Evolutionary conservation across 92 coral and sea anemone species (phyloP), one percentile per base, ranked within the genome.

Genomic region (Umimayanthus chanpuru): DNA sequence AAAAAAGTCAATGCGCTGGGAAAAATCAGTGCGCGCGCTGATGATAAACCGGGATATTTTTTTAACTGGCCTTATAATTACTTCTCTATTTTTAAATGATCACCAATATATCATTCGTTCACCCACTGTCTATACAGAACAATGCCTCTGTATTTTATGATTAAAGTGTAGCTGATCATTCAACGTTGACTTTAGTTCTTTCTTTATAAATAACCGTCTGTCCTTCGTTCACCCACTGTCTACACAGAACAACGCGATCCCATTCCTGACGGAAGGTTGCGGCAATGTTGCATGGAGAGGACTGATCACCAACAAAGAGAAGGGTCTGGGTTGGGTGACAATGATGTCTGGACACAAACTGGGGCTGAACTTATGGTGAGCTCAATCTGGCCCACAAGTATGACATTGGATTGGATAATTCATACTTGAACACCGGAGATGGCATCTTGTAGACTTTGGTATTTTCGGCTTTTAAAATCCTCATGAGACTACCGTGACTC

Each of bases 211-310:
- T 11, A 18, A 41, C 58, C 39, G 14, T 56, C 41, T 88, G 43
- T 87, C 11, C 7, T 41, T 41, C 44, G 44, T 41, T 41, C 50
- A 9, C 9, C 18, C 21, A 64, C 71, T 16, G 68, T 38, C 12
- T 11, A 14, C 25, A 30, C 76, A 92, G 89, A 91, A 67, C 23
- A 9, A 43, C 40, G 88, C 80, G 38, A 41, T 74, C 12, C 86
- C 88, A 3, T 40, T 85, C 40, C 64, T 92, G 76, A 64, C 29
- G 55, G 96, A 88, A 0, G 75, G 73, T 73, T 87, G 80, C 61
- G 93, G 96, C 29, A 85, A 73, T 68, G 82, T 94, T 66, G 93
- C 88, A 25, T 94, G 96, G 96, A 91, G 94, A 65, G 96, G 96
- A 36, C 89, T 94, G 23, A 76, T 94, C 32, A 93, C 94, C 2